Evolutionary conservation across 2,113 vertebrate genomes (phyloP), one percentile per base, ranked within the genome.

Genomic region (Apeltes quadracus): DNA sequence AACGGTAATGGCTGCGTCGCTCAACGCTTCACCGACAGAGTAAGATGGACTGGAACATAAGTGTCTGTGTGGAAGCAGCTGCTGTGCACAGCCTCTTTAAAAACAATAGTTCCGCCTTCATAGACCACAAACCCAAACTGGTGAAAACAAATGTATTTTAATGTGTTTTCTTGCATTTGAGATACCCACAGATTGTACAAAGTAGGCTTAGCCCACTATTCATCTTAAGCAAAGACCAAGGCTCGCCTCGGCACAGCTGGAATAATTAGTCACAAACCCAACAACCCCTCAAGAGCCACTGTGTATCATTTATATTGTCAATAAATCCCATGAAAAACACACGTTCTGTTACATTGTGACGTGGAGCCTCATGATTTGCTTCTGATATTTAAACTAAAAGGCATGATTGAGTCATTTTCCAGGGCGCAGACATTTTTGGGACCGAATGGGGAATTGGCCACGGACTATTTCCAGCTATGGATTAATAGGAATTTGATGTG

Each of bases 401-500:
- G 1, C 6, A 29, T 7, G 23, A 10, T 25, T 14, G n/a, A 23
- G 15, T 36, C 0, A 4, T 18, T 44, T 39, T 11, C 11, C 23
- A 29, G 39, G 20, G 57, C 14, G 25, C 41, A 61, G 22, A 13
- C 10, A 16, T 51, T 74, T 61, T 46, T 43, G 54, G 16, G 4
- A 38, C 3, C 6, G 48, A 51, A 51, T 7, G 3, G 16, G 8
- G 9, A 12, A 55, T 67, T 14, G 8, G 46, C 32, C 32, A 5
- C 6, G 32, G 20, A 59, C 25, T 59, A 48, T 48, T 65, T 72
- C 61, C 51, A 53, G 57, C 34, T 61, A n/a, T 1, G 14, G 8
- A 77, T 54, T 61, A 39, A 79, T 0, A 38, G 16, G 53, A 41
- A 50, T 78, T 63, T 55, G 36, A 29, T 69, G 36, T 55, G 36